Conservation (phyloP, 2,888 invertebrate species). For the Galeopsomyia nigrocyanea region DNA sequence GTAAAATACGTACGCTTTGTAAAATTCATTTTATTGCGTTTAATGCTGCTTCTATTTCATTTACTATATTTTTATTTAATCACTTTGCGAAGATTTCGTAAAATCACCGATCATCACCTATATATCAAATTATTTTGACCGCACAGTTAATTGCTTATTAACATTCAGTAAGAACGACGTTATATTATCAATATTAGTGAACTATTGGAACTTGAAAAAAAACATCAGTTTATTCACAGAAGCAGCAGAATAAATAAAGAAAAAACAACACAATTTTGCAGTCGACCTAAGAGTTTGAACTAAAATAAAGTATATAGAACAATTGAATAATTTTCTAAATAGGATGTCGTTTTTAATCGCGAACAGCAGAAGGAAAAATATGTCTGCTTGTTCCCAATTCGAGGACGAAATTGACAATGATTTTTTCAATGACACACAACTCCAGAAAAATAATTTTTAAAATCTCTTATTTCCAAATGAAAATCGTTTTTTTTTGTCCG, state of each 20-base stretch:
- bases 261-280: conserved; percentile 24
- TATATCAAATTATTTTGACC: conserved; percentile 35
- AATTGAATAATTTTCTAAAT: conserved; percentile 53
- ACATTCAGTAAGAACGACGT: conserved; percentile 31
- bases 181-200: conserved; percentile 13
- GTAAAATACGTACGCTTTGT: conserved; percentile 37
- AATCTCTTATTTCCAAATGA: conserved; percentile 14
- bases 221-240: conserved; percentile 16
- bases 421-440: conserved; percentile 11
- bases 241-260: conserved; percentile 23
- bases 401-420: conserved; percentile 20
- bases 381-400: conserved; percentile 35
- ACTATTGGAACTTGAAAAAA: conserved; percentile 17
- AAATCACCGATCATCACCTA: conserved; percentile 14
- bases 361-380: conserved; percentile 51
- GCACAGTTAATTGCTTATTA: conserved; percentile 38
- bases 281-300: conserved; percentile 22
- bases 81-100: conserved; percentile 10
- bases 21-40: conserved; percentile 39
- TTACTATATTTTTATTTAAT: conserved; percentile 25
- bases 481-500: conserved; percentile 20
- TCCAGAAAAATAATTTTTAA: conserved; percentile 18
- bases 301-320: conserved; percentile 26
- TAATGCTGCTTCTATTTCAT: conserved; percentile 31
- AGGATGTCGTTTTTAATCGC: conserved; percentile 51